Conservation (phyloP, 2,888 invertebrate genomes). For the Leptura quadrifasciata region DNA sequence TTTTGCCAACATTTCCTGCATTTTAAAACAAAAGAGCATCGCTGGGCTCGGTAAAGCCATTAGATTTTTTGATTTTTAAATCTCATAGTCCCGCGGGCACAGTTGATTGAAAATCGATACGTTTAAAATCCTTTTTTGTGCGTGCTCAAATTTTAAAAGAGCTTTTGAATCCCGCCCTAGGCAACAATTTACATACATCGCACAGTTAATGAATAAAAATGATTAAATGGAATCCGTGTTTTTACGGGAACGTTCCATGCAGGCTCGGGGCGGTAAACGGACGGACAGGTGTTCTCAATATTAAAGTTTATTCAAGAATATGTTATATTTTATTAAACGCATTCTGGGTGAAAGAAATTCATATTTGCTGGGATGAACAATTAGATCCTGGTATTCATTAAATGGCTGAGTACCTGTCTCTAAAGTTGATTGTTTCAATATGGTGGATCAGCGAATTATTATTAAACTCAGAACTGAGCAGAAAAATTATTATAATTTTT, state of each 20-base stretch:
- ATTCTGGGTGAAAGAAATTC: background rate
- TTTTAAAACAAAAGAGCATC: constrained; percentile 23
- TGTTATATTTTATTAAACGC: background rate
- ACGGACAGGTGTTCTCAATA: constrained; percentile 3
- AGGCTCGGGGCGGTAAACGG: background rate
- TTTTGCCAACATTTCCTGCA: background rate
- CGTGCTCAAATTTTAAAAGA: constrained; percentile 19
- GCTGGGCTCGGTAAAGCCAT: background rate
- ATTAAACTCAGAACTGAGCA: too few species aligned
- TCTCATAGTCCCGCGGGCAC: constrained; percentile 25
- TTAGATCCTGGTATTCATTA: too few species aligned
- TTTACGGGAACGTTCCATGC: background rate
- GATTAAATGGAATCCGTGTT: constrained; percentile 26
- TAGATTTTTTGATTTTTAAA: constrained; percentile 30
- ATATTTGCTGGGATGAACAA: too few species aligned
- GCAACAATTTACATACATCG: constrained; percentile 46
- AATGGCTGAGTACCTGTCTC: too few species aligned
- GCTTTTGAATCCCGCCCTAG: constrained; percentile 28
- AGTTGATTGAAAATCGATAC: constrained; percentile 36
- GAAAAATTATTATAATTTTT: too few species aligned
- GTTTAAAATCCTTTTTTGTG: constrained; percentile 35
- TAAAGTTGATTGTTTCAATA: too few species aligned
- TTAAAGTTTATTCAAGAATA: background rate
- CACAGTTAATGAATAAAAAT: constrained; percentile 50
- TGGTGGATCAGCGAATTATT: too few species aligned